Base-by-base conservation (phyloP, 2,797 vertebrate genomes). In the Staurois parvus region DNA sequence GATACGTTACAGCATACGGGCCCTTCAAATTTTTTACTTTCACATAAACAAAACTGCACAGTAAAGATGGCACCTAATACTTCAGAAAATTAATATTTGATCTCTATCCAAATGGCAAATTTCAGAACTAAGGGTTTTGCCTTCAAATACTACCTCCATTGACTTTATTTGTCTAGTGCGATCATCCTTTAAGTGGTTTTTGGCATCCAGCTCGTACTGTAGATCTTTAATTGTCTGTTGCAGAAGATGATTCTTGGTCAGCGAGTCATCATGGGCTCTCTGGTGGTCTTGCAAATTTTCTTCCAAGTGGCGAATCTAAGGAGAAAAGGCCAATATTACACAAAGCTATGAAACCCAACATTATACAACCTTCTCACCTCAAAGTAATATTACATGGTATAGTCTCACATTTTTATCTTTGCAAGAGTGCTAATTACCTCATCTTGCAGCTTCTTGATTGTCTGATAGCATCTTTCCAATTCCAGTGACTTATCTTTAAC, bases 401-500 rank as follows among this genome's bases (percentile, higher is more conserved):
- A 59, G 24, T 8, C 52, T 59, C 21, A n/a, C 21, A 24, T 24
- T 59, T 59, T 24, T 59, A 59, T 59, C 21, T 66, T 66, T 12
- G 12, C 28, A 66, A 66, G 0, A 11, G 64, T 13, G 28, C 28
- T 13, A 11, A 66, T 90, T 95, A 99, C 98, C 97, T 98, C 95
- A 48, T 97, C 97, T 88, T 98, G 95, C 84, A 98, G 93, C 76
- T 92, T 95, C 89, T 93, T 87, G 76, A 93, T 88, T 21, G 92
- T 83, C 89, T 94, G 87, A 19, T 91, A 92, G 32, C 93, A 94
- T 83, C 95, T 97, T 69, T 99, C 97, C 80, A 96, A 91, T 88
- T 99, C 98, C 40, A 94, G 89, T 62, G 91, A 95, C 84, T 96
- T 96, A 62, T 98, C 97, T 88, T 95, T 96, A 87, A 99, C 88